Percentiles rank a stretch among this genome's conserved stretches.
phyloP scores from a whole-genome alignment of 2,113 vertebrate species.

The Xenus cinereus region DNA sequence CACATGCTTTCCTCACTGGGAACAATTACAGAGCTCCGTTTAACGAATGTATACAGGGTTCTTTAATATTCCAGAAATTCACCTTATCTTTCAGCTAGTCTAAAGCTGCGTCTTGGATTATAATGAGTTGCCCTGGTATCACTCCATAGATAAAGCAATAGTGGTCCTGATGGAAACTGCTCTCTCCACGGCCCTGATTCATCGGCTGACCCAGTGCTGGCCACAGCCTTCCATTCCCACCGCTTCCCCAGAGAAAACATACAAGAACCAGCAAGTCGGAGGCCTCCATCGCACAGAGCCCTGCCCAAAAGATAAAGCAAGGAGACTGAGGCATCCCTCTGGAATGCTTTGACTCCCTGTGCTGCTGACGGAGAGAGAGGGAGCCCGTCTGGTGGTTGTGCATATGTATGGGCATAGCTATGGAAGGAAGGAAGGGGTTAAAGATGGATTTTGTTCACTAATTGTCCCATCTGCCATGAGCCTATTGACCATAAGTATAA shows the following conservation, averaged over 20 bases:
- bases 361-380: not conserved
- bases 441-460: not conserved
- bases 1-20: not conserved
- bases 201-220: not conserved
- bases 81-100: not conserved
- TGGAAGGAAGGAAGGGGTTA: not conserved
- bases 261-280: not conserved
- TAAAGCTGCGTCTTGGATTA: not conserved
- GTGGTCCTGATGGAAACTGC: not conserved
- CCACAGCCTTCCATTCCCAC: not conserved
- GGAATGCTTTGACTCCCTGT: not conserved
- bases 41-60: not conserved
- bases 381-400: not conserved
- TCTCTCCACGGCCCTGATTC: fast-evolving
- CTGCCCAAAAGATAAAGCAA: not conserved
- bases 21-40: not conserved
- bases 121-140: not conserved
- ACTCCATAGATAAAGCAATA: not conserved
- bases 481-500: not conserved
- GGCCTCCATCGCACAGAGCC: not conserved
- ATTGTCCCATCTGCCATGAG: not conserved
- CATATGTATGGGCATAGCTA: not conserved
- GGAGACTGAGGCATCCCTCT: not conserved
- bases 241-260: not conserved
- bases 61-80: not conserved